Conservation (phyloP, 2,797 vertebrate species). For the Geotrypetes seraphini region DNA sequence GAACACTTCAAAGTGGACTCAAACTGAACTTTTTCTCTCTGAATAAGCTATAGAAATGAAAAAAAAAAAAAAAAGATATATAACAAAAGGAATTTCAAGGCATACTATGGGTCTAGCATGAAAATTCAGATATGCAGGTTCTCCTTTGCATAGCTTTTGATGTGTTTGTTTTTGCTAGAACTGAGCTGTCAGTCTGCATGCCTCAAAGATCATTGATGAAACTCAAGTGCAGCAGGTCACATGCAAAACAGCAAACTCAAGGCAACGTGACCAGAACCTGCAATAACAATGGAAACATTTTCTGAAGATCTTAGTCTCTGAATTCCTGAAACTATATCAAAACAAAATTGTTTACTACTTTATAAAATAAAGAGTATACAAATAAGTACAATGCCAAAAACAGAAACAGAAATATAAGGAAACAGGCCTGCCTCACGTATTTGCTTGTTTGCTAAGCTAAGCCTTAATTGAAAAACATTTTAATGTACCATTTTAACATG, state of each 20-base stretch:
- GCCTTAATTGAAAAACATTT: no score
- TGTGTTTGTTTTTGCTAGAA: neutral
- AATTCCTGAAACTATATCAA: neutral
- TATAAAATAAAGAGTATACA: neutral
- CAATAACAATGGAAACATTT: neutral
- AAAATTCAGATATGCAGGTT: neutral
- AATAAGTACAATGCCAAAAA: neutral
- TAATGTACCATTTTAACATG: no score
- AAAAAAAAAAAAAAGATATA: neutral
- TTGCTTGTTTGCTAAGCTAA: no score
- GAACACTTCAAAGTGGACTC: no score
- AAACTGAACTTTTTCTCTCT: no score
- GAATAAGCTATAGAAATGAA: no score
- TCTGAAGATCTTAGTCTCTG: no score
- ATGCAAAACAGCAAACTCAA: neutral
- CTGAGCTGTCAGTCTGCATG: neutral
- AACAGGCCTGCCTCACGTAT: no score
- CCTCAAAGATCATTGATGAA: neutral
- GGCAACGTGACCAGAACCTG: neutral
- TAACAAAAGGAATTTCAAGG: neutral
- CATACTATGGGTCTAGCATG: neutral
- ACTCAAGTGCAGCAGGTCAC: neutral
- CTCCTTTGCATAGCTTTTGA: conserved; percentile 1
- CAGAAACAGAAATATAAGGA: neutral
- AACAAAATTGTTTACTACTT: neutral